Base-by-base conservation (phyloP, 23 tunicate genomes). In the Pegea sp. region DNA sequence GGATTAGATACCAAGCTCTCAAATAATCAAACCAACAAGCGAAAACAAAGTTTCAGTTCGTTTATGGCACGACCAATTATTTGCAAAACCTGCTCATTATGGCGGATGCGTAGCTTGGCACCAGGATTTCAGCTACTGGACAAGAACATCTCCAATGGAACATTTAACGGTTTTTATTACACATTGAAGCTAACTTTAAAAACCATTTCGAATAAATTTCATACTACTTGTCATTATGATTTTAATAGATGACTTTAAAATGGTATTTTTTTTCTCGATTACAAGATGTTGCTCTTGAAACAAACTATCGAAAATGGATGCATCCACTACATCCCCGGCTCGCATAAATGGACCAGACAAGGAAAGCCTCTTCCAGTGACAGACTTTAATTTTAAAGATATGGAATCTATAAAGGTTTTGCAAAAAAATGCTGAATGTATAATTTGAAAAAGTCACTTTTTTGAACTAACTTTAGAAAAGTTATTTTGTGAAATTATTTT, bases 21-120 rank as follows among this genome's bases (percentile, higher is more conserved):
- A 77, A 57, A 56, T 77, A 0, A 34, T 77, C 13, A 29, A 22
- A 27, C 27, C 20, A 20, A 38, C 46, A 16, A 16, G 46, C 46
- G 46, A 38, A 8, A 38, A 16, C 16, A 16, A 38, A 26, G 38
- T 3, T 48, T 50, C 52, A 42, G 90, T 77, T 16, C 49, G 90
- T 22, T 58, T 77, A 16, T 77, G 77, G 77, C 90, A 77, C 29
- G 90, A 77, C 33, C 90, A 77, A 43, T 51, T 77, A 1, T 77
- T 77, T 69, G 90, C 77, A 28, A 77, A 77, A 38, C 90, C 90
- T 8, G 71, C 90, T 21, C 64, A 64, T 26, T 59, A 77, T 49
- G 90, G 90, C 8, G 90, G 90, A 20, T 74, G 74, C 43, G 90
- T 77, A 1, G 90, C 90, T 20, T 77, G 90, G 90, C 90, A 77